A percentile compares a stretch with the other conserved stretches of the same genome.
phyloP scores from a whole-genome alignment of 1,140 invertebrate genomes.

The Habropoda laboriosa region DNA sequence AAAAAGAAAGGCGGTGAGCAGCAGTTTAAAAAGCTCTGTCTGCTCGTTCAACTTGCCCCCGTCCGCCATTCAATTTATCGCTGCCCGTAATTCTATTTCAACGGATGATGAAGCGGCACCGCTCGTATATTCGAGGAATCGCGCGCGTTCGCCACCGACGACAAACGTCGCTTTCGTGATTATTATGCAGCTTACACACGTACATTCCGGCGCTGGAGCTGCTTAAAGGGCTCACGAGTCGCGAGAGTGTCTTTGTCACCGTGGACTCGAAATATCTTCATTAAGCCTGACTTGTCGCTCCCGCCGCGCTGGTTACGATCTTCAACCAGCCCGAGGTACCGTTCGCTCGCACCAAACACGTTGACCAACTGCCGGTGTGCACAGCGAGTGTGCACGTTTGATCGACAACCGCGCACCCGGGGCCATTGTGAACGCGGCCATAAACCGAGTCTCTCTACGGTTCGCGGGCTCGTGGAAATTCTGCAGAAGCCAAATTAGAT shows the following conservation, averaged over 20 bases:
- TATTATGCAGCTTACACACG: slow-evolving; percentile 32
- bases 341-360: too few relatives aligned
- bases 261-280: neutral
- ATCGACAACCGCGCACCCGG: neutral
- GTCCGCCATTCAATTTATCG: slow-evolving; percentile 21
- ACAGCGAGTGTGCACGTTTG: neutral
- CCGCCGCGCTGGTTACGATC: neutral
- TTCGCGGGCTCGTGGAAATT: slow-evolving; percentile 60
- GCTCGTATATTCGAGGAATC: neutral
- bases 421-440: slow-evolving; percentile 14
- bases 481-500: slow-evolving; percentile 71
- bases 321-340: too few relatives aligned
- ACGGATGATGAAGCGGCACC: neutral
- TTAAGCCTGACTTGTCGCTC: neutral
- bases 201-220: too few relatives aligned
- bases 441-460: slow-evolving; percentile 28
- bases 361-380: too few relatives aligned
- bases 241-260: neutral
- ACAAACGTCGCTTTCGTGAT: slow-evolving; percentile 6
- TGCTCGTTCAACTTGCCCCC: slow-evolving; percentile 8
- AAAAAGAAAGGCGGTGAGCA: neutral
- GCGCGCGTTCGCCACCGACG: neutral
- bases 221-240: neutral
- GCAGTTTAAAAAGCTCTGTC: slow-evolving; percentile 15
- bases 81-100: slow-evolving; percentile 12